These are phyloP conservation scores for Sebastes ruberrimus DNA, from an alignment of 2,797 vertebrate genomes.

Conservation along the genomic window DNA sequence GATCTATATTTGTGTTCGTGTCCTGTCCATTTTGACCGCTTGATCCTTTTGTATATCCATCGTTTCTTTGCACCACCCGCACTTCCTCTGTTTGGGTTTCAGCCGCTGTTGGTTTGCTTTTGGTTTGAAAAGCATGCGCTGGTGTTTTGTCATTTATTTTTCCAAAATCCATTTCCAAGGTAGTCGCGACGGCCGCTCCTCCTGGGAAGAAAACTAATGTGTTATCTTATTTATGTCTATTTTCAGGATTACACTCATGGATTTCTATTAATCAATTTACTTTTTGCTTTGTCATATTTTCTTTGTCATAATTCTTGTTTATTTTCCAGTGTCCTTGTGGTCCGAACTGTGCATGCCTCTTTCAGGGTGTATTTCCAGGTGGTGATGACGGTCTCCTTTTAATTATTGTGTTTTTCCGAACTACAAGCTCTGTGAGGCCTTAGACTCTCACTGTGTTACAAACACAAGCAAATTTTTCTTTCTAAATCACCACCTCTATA, in stretches of 20 bases:
- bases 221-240: constrained; percentile 60
- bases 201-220: constrained; percentile 63
- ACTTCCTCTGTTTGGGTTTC: constrained; percentile 60
- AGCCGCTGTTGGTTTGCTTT: constrained; percentile 61
- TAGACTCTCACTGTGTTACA: constrained; percentile 62
- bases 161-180: constrained; percentile 61
- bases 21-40: constrained; percentile 71
- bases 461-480: not conserved
- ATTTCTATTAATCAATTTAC: constrained; percentile 65
- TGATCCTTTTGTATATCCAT: constrained; percentile 68
- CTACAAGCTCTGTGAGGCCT: constrained; percentile 43
- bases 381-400: constrained; percentile 47
- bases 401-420: constrained; percentile 13
- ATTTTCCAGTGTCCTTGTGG: constrained; percentile 70
- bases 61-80: constrained; percentile 70
- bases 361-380: constrained; percentile 73
- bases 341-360: constrained; percentile 73
- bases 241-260: constrained; percentile 73
- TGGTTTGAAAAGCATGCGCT: constrained; percentile 78
- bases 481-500: not conserved
- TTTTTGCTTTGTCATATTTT: constrained; percentile 74
- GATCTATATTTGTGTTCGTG: constrained; percentile 56
- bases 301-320: constrained; percentile 72
- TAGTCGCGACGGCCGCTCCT: constrained; percentile 50
- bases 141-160: constrained; percentile 64